Evolutionary conservation across 2,888 invertebrate genomes (phyloP), one percentile per base, ranked within the genome.

Genomic region (Heliconius ethilla): DNA sequence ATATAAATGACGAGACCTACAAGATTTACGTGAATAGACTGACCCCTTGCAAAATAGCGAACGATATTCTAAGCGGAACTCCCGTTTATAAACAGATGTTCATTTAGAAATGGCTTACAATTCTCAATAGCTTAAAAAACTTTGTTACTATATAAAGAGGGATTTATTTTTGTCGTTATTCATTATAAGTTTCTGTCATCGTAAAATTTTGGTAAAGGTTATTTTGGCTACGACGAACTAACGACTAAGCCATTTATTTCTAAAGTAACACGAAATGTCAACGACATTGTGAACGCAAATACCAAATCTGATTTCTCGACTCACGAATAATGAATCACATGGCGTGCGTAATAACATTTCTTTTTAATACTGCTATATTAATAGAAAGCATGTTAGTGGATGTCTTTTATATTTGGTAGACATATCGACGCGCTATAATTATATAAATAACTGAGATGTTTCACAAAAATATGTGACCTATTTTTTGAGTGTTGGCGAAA

Each of bases 291-390:
- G 86, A 85, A 89, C 87, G 88, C 88, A 84, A 80, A 90, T 89
- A 89, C 88, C 88, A 87, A 89, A 90, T 89, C 86, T 80, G 87
- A 90, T 88, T 89, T 87, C 86, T 87, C 88, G 85, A 87, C 87
- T 87, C 86, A 87, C 84, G 74, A 86, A 87, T 89, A 87, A 91
- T 89, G 92, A 93, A 91, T 93, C 92, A 92, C 87, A 84, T 90
- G 84, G 90, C 90, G 90, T 92, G 92, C 85, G 85, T 84, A 83
- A 80, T 84, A 84, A 85, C 84, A 88, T 90, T 92, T 91, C 87
- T 90, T 91, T 90, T 87, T 84, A 87, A 83, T 84, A 82, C 67
- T 75, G 81, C 81, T 69, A 81, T 88, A 88, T 87, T 89, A 87
- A 90, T 89, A 89, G 85, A 86, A 83, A 79, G 82, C 82, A 82